Conservation (phyloP, 2,113 vertebrate species). For the Syngnathoides biaculeatus region DNA sequence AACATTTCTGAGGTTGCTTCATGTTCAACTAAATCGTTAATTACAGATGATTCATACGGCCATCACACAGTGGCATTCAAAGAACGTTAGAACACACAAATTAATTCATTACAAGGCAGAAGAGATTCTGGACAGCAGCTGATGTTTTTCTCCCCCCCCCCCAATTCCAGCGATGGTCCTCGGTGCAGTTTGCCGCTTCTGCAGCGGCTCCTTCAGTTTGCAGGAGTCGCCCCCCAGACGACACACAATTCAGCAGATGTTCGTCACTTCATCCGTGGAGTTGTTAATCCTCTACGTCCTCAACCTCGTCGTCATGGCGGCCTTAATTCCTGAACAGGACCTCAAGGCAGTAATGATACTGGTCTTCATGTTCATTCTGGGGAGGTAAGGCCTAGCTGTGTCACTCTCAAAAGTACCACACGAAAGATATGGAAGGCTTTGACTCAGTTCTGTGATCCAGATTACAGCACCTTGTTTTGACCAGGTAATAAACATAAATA, state of each 20-base stretch:
- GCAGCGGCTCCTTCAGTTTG: constrained; percentile 52
- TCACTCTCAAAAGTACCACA: too few relatives aligned
- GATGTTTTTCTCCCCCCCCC: constrained; percentile 18
- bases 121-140: background rate
- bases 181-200: constrained; percentile 62
- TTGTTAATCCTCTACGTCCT: constrained; percentile 68
- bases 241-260: constrained; percentile 56
- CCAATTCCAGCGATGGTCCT: constrained; percentile 58
- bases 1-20: too few relatives aligned
- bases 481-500: too few relatives aligned
- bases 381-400: constrained; percentile 61
- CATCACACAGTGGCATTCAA: too few relatives aligned
- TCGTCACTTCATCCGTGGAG: constrained; percentile 60
- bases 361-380: constrained; percentile 65
- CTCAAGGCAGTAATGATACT: constrained; percentile 69
- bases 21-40: too few relatives aligned
- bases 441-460: too few relatives aligned
- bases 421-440: too few relatives aligned
- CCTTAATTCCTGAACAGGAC: constrained; percentile 65
- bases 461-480: too few relatives aligned
- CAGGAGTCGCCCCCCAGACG: constrained; percentile 38
- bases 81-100: too few relatives aligned
- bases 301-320: constrained; percentile 66
- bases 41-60: too few relatives aligned
- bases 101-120: too few relatives aligned